Evolutionary conservation across 1,140 invertebrate species (phyloP), one percentile per base, ranked within the genome.

Genomic region (Anadara kagoshimensis): DNA sequence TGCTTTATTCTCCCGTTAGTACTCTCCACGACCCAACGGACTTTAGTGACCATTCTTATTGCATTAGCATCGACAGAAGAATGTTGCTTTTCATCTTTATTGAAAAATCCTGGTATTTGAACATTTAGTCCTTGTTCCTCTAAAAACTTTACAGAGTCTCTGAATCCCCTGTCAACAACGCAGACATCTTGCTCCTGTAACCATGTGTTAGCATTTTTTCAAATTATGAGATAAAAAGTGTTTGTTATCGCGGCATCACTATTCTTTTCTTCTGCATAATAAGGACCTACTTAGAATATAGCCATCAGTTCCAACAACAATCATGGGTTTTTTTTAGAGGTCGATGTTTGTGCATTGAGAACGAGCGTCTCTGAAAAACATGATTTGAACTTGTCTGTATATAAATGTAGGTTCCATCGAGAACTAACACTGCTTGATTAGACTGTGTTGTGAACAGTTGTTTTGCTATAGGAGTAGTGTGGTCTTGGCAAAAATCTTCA

Each of bases 201-300:
- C 68, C 58, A 70, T 5, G n/a, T 12, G 16, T 29, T 61, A 10
- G 49, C 26, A n/a, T 45, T 36, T 16, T n/a, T 70, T 5, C n/a
- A 16, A 18, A 29, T 70, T 70, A 43, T 16, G 47, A 16, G 61
- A 61, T 11, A 70, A 18, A 22, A 70, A 49, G 36, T 70, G 68
- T 41, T 70, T 49, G 49, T 62, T 36, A 70, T 51, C 18, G 44
- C 47, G 22, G 57, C 68, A 51, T 63, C 68, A 53, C 53, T 70
- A 29, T 70, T 70, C 26, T 51, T 36, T 22, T 14, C 47, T 43
- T 66, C 51, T 18, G 66, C 68, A 49, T 24, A 43, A 58, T 69
- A 69, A 36, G 67, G 67, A 22, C 68, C 68, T 51, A 41, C 43
- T 61, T 20, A 70, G 45, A 18, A 70, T 70, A 41, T 70, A 70